Conservation (phyloP, 2,113 vertebrate genomes). For the Hassar affinis region DNA sequence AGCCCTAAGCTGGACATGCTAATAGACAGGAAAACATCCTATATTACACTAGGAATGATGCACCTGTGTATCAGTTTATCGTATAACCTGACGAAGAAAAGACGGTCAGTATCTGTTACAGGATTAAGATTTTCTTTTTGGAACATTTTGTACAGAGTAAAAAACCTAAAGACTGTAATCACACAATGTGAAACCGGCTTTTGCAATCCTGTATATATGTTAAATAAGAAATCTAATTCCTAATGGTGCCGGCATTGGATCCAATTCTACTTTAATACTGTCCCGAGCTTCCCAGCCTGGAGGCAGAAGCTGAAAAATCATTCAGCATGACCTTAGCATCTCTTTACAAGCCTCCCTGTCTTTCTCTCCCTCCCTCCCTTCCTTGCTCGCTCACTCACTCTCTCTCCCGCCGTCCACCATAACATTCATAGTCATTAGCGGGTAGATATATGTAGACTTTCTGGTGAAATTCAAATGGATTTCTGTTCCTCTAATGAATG, state of each 20-base stretch:
- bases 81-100: background rate
- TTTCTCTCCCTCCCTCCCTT: background rate
- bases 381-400: background rate
- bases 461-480: slow-evolving; percentile 22
- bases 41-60: too few relatives aligned
- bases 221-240: background rate
- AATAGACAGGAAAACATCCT: background rate
- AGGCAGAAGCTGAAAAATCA: slow-evolving; percentile 14
- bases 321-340: slow-evolving; percentile 31
- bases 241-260: slow-evolving; percentile 15
- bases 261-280: slow-evolving; percentile 20
- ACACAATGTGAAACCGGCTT: background rate
- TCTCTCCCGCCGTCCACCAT: background rate
- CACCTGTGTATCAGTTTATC: background rate
- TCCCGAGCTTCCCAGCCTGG: background rate
- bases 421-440: slow-evolving; percentile 28
- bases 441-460: slow-evolving; percentile 12
- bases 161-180: background rate
- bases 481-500: slow-evolving; percentile 33
- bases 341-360: background rate
- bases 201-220: background rate
- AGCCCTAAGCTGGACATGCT: background rate
- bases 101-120: background rate
- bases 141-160: background rate
- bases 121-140: background rate